phyloP scores from a whole-genome alignment of 2,113 vertebrate species.

The Anarrhichthys ocellatus region DNA sequence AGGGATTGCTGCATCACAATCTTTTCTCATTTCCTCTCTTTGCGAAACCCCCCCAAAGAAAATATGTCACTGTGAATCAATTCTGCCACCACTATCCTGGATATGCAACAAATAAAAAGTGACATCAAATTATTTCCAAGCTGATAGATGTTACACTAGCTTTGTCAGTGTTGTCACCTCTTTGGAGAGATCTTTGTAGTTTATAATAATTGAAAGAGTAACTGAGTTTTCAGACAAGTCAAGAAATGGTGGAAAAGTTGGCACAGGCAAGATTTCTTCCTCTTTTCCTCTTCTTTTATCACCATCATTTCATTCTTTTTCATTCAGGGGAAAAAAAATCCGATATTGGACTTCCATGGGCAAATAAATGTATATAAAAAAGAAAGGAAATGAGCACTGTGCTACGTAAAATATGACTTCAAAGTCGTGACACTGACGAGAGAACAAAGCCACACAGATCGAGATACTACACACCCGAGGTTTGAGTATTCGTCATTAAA shows the following conservation, averaged over 20 bases:
- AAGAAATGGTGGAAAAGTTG: conserved; percentile 48
- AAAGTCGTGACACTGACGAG: conserved; percentile 74
- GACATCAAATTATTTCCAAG: conserved; percentile 82
- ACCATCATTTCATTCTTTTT: conserved; percentile 49
- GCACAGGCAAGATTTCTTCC: conserved; percentile 26
- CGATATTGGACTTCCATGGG: conserved; percentile 63
- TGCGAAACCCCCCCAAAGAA: conserved; percentile 6
- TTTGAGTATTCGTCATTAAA: conserved; percentile 70
- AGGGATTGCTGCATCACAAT: conserved; percentile 52
- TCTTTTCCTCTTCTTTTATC: conserved; percentile 55
- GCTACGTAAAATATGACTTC: conserved; percentile 71
- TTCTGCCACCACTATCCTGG: conserved; percentile 48
- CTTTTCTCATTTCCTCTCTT: conserved; percentile 69
- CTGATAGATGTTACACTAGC: conserved; percentile 78
- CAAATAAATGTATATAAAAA: conserved; percentile 48
- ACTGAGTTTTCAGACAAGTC: conserved; percentile 69
- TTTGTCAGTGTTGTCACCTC: conserved; percentile 80
- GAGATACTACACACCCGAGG: conserved; percentile 70
- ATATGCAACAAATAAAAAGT: conserved; percentile 77
- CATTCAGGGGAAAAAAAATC: conserved; percentile 40
- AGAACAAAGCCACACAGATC: conserved; percentile 74
- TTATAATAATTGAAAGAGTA: conserved; percentile 83
- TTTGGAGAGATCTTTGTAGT: conserved; percentile 72
- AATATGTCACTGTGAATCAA: conserved; percentile 62
- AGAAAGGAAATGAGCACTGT: conserved; percentile 60